phyloP scores from a whole-genome alignment of 2,113 vertebrate species.

The Panthera tigris region DNA sequence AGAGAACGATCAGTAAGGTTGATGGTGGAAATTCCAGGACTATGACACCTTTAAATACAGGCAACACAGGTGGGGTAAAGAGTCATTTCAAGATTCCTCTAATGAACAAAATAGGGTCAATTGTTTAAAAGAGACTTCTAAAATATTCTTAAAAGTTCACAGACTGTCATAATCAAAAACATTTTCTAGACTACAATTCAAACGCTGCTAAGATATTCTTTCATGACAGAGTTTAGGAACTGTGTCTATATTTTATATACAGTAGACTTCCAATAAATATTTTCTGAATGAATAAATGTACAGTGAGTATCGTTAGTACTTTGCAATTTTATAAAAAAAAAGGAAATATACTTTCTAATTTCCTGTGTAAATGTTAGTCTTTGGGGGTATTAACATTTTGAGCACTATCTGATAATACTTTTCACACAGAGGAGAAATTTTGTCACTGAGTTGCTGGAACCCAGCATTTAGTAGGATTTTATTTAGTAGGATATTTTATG shows the following conservation, averaged over 20 bases:
- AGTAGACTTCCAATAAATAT: not conserved
- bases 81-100: not conserved
- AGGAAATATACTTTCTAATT: not conserved
- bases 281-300: conserved; percentile 7
- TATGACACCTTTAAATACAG: conserved; percentile 20
- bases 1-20: not conserved
- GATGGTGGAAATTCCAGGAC: not conserved
- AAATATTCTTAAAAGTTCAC: conserved; percentile 4
- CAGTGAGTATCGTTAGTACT: not conserved
- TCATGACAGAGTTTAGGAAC: not conserved
- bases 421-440: not conserved
- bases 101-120: not conserved
- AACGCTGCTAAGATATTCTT: not conserved
- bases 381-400: not conserved
- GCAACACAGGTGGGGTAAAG: not conserved
- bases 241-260: not conserved
- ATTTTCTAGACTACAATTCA: not conserved
- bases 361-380: not conserved
- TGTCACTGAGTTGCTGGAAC: not conserved
- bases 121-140: not conserved
- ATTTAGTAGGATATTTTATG: not conserved
- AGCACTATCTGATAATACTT: not conserved
- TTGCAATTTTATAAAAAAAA: not conserved
- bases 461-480: not conserved
- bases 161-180: not conserved